Base-by-base conservation (phyloP, 2,113 vertebrate genomes). In the Heloderma charlesbogerti region DNA sequence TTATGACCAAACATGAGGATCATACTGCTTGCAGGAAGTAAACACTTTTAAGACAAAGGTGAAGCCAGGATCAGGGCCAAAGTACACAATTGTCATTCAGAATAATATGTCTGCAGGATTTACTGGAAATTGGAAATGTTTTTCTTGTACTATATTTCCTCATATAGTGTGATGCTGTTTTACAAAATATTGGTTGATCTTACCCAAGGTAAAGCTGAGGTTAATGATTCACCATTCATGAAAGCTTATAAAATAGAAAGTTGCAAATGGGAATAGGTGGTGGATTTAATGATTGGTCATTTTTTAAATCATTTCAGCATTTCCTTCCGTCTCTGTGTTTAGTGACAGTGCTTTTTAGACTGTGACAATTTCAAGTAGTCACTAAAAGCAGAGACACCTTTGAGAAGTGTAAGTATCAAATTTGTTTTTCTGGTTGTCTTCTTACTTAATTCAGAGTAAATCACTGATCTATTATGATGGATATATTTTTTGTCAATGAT, bases 211-310 rank as follows among this genome's bases (percentile, higher is more conserved):
- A 63, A 37, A 66, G 43, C 2, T 5, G 71, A 20, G 10, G 79
- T 95, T 96, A 96, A 96, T 95, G 90, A 95, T 95, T 97, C 63
- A 93, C 94, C 60, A 3, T 81, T 90, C 86, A 85, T 90, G 84
- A 91, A 81, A 89, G 79, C 48, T 25, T 92, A 89, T 93, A 93
- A 92, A 91, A 78, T 37, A 72, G 31, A 84, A 57, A 51, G n/a
- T 95, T 95, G 82, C 91, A n/a, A 57, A 82, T 71, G 79, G 45
- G 43, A 86, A 87, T 90, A 85, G 84, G n/a, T 72, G 84, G n/a
- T 72, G 80, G 15, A 57, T 45, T 89, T 90, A 91, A 4, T 91
- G 6, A 92, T 96, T 95, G 93, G 79, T 69, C 6, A 43, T 45
- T 0, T 92, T 92, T 90, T 81, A 94, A 93, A 75, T 91, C 72